A percentile compares a stretch with the other conserved stretches of the same genome.
phyloP scores from a whole-genome alignment of 2,888 invertebrate genomes.

The Cyrtodaria siliqua region DNA sequence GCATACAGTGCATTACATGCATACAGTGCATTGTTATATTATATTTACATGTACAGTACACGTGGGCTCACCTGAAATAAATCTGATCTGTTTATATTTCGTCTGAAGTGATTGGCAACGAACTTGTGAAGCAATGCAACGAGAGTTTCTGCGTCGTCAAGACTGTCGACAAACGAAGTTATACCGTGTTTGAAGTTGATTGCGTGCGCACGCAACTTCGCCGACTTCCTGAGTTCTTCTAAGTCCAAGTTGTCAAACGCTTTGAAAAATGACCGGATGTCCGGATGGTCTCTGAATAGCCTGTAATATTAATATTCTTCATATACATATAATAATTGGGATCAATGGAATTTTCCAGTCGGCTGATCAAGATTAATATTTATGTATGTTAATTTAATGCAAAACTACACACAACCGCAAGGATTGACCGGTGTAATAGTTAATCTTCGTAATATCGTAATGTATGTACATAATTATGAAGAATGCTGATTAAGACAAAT shows the following conservation, averaged over 20 bases:
- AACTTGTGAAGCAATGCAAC: slow-evolving; percentile 87
- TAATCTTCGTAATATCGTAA: too few species aligned
- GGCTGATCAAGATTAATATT: too few species aligned
- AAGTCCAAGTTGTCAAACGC: slow-evolving; percentile 87
- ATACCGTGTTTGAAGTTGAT: slow-evolving; percentile 87
- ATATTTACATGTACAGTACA: too few species aligned
- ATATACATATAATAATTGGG: too few species aligned
- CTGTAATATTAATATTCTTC: slow-evolving; percentile 85
- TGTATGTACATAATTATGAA: too few species aligned
- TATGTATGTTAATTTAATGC: too few species aligned
- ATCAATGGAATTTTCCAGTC: too few species aligned
- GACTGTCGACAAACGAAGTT: slow-evolving; percentile 87
- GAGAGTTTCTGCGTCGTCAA: slow-evolving; percentile 87
- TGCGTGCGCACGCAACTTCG: slow-evolving; percentile 88
- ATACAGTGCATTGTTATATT: too few species aligned
- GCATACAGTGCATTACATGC: too few species aligned
- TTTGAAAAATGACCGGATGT: slow-evolving; percentile 87
- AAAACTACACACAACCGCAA: too few species aligned
- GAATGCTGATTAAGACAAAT: too few species aligned
- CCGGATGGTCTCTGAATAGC: slow-evolving; percentile 87
- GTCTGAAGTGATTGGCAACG: slow-evolving; percentile 86
- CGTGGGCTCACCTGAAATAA: slow-evolving; percentile 30
- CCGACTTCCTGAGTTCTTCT: slow-evolving; percentile 86
- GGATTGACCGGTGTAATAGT: too few species aligned
- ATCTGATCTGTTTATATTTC: slow-evolving; percentile 44